These are phyloP conservation scores for Phalacrocorax aristotelis DNA, from an alignment of 2,113 vertebrate genomes.

Conservation along the genomic window DNA sequence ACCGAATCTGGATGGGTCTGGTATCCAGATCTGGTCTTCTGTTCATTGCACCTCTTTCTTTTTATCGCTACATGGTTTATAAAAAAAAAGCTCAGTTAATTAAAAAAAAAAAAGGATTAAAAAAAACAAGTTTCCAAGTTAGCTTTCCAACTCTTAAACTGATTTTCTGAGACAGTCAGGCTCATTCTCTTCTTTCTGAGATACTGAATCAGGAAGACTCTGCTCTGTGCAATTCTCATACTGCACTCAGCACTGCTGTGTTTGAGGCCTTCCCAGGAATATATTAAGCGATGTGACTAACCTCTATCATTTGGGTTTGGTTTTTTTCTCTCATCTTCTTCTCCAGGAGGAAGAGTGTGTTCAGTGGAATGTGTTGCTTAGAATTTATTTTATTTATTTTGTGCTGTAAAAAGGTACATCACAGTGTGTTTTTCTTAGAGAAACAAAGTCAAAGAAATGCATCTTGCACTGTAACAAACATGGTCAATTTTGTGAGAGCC, in stretches of 20 bases:
- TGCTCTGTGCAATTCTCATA: background rate
- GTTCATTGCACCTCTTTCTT: slow-evolving; percentile 3
- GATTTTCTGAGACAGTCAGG: background rate
- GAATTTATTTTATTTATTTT: background rate
- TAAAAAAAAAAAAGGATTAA: background rate
- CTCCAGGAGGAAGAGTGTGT: background rate
- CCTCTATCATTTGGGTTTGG: background rate
- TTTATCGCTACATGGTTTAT: background rate
- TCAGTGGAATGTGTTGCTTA: background rate
- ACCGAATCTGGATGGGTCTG: background rate
- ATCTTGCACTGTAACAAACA: background rate
- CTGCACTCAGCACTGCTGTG: background rate
- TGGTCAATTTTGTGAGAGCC: background rate
- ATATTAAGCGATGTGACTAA: background rate
- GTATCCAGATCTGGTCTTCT: background rate
- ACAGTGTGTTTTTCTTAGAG: background rate
- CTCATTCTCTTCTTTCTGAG: background rate
- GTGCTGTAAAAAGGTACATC: background rate
- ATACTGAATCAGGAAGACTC: background rate
- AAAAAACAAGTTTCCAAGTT: background rate
- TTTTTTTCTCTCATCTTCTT: background rate
- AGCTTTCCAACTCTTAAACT: background rate
- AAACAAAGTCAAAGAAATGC: background rate
- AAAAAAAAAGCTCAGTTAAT: background rate
- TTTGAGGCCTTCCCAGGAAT: background rate